Percentiles rank a stretch among this genome's conserved stretches.
phyloP scores from a whole-genome alignment of 2,888 invertebrate genomes.

The Magallana nippona region DNA sequence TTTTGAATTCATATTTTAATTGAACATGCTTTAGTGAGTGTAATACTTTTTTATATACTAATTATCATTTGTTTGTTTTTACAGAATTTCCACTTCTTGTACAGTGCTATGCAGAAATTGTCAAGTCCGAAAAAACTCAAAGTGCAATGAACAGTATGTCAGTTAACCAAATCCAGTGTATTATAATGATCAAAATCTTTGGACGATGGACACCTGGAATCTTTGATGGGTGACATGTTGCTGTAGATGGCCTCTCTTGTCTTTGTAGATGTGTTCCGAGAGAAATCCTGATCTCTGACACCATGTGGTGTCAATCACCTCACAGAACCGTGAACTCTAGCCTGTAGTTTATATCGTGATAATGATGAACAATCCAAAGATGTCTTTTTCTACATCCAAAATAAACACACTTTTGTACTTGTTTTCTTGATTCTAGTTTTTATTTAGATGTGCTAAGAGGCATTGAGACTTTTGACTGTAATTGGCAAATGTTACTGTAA shows the following conservation, averaged over 20 bases:
- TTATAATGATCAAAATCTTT: neutral
- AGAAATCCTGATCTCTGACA: constrained; percentile 3
- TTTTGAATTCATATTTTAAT: too few species aligned
- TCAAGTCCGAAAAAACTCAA: constrained; percentile 54
- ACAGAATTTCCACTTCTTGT: constrained; percentile 72
- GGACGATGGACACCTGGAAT: neutral
- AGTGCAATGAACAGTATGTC: constrained; percentile 36
- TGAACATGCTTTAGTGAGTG: too few species aligned
- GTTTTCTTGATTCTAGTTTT: too few species aligned
- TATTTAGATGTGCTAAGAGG: too few species aligned
- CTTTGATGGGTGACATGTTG: neutral
- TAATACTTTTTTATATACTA: neutral
- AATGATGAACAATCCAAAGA: constrained; percentile 25
- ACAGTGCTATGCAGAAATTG: constrained; percentile 60
- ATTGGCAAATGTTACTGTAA: neutral
- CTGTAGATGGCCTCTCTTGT: neutral
- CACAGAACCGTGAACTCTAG: neutral
- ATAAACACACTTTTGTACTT: neutral
- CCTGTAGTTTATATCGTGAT: constrained; percentile 18
- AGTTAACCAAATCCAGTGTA: neutral
- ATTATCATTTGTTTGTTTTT: constrained; percentile 48
- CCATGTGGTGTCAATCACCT: neutral
- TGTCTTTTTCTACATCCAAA: constrained; percentile 6
- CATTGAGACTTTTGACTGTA: too few species aligned
- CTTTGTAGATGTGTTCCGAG: neutral